Conservation (phyloP, 2,888 invertebrate species). For the Watsonalla binaria region DNA sequence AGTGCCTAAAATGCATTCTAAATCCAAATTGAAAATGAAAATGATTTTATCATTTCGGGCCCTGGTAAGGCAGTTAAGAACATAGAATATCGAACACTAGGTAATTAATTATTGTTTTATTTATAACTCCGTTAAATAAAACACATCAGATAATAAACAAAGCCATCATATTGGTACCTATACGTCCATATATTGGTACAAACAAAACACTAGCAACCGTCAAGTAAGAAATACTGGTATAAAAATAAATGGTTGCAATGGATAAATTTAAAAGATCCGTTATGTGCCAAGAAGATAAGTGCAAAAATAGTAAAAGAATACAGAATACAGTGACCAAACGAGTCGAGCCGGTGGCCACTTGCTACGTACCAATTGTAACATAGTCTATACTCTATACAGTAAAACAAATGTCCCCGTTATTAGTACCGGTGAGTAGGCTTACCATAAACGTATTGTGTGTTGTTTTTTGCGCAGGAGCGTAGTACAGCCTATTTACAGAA, state of each 20-base stretch:
- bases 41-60: too few relatives aligned
- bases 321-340: neutral
- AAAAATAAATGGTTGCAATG: neutral
- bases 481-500: neutral
- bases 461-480: neutral
- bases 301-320: conserved; percentile 16
- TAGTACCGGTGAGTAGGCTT: conserved; percentile 33
- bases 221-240: neutral
- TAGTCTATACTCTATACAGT: conserved; percentile 44
- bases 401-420: conserved; percentile 50
- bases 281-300: conserved; percentile 18
- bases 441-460: conserved; percentile 9
- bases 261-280: conserved; percentile 27
- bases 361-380: conserved; percentile 7
- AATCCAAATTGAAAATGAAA: too few relatives aligned
- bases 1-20: too few relatives aligned
- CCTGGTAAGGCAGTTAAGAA: too few relatives aligned
- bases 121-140: too few relatives aligned
- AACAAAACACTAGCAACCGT: too few relatives aligned
- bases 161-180: too few relatives aligned
- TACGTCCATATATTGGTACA: too few relatives aligned
- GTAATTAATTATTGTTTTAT: too few relatives aligned
- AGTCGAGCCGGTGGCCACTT: conserved; percentile 16
- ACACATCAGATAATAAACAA: too few relatives aligned
- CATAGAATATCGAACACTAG: too few relatives aligned